A percentile compares a stretch with the other conserved stretches of the same genome.
Evolutionary conservation across 2,797 vertebrate species (phyloP).

Genomic region (Epinephelus awoara): DNA sequence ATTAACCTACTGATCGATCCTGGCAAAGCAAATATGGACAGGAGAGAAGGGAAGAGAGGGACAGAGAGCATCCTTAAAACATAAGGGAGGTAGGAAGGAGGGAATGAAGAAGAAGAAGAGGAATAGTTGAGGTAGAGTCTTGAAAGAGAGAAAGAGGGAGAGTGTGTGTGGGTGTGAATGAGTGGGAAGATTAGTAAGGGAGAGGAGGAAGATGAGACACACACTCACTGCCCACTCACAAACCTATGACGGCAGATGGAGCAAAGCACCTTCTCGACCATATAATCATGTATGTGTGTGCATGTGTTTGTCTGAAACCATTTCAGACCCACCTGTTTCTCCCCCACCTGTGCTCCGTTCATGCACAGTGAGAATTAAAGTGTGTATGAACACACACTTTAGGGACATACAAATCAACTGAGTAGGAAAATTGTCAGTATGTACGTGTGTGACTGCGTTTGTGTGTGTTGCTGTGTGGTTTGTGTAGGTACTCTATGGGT

Average conservation of each 20-base stretch:
- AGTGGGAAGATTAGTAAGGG: conserved; percentile 59
- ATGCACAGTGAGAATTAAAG: conserved; percentile 16
- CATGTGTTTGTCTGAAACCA: conserved; percentile 11
- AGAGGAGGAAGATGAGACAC: conserved; percentile 47
- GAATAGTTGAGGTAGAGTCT: conserved; percentile 8
- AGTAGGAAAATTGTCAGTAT: not conserved
- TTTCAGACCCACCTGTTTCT: conserved; percentile 33
- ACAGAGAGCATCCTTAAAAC: conserved; percentile 12
- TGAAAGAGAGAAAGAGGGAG: conserved; percentile 22
- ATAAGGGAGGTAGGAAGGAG: conserved; percentile 3
- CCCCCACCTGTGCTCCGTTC: conserved; percentile 19
- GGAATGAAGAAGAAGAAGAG: conserved; percentile 23
- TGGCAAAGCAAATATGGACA: conserved; percentile 57
- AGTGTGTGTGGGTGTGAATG: conserved; percentile 42
- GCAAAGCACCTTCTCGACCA: conserved; percentile 48
- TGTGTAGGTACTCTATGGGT: not conserved
- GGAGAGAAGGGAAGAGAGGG: not conserved
- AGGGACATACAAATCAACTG: not conserved
- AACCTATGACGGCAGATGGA: conserved; percentile 67
- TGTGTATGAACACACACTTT: conserved; percentile 12
- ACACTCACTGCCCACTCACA: conserved; percentile 52
- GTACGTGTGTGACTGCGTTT: not conserved
- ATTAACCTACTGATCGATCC: conserved; percentile 68
- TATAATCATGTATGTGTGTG: conserved; percentile 17
- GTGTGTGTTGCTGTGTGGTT: not conserved